These are phyloP conservation scores for Chrysaora quinquecirrha DNA, from an alignment of 30 jellyfish, hydroid and myxozoan genomes.

Conservation along the genomic window DNA sequence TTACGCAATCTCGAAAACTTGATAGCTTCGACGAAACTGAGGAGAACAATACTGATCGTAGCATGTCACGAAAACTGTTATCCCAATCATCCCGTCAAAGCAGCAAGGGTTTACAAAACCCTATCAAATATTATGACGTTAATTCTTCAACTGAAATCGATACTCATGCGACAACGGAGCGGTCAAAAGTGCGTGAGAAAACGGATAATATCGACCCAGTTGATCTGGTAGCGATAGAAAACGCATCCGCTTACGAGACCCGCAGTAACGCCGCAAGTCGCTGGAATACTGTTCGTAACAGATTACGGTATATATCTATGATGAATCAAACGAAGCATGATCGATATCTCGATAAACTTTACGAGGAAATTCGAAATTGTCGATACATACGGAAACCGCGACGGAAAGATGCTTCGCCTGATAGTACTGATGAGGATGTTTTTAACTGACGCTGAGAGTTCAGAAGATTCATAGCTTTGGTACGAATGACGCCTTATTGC, in stretches of 20 bases:
- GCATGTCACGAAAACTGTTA: background rate
- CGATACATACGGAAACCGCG: constrained; percentile 75
- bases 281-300: constrained; percentile 54
- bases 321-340: constrained; percentile 30
- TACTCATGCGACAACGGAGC: background rate
- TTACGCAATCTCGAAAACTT: background rate
- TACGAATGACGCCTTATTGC: too few relatives aligned
- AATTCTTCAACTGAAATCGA: constrained; percentile 15
- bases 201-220: constrained; percentile 9
- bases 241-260: background rate
- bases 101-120: background rate
- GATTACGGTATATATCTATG: constrained; percentile 17
- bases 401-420: constrained; percentile 14
- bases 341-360: constrained; percentile 46
- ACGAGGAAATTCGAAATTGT: constrained; percentile 64
- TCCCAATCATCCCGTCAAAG: background rate
- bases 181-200: too few relatives aligned
- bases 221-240: background rate
- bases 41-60: background rate
- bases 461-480: too few relatives aligned
- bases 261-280: background rate
- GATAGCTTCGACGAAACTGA: constrained; percentile 31
- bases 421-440: constrained; percentile 26
- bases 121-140: constrained; percentile 13
- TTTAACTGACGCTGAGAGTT: too few relatives aligned